Base-by-base conservation (phyloP, 2,888 invertebrate genomes). In the Archips xylosteana region DNA sequence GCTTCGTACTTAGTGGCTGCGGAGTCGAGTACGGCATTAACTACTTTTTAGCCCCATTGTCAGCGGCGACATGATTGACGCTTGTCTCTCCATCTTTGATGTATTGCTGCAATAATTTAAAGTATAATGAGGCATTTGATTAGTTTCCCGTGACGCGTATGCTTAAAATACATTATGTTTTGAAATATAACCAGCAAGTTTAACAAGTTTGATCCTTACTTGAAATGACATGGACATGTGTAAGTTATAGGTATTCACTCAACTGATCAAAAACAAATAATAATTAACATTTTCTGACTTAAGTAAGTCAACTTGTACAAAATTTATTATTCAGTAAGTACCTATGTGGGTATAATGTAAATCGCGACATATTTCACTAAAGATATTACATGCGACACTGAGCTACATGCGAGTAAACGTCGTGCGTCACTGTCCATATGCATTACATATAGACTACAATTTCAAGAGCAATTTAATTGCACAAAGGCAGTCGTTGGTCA, bases 401-500 rank as follows among this genome's bases (percentile, higher is more conserved):
- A 39, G 39, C 39, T 39, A 8, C 0, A 15, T 51, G 8, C 23
- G 23, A 54, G 8, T 15, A n/a, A 54, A 54, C 15, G 54, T 54
- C 23, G 8, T 23, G 36, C 39, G 57, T 39, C 39, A 8, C 39
- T 36, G n/a, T 60, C 39, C 32, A 49, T 61, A 39, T 39, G 34
- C 45, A 36, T 42, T 65, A 34, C 36, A 65, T 47, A 51, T 51
- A 45, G 64, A 54, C 39, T 45, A 23, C 65, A 34, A 65, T 70
- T 57, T 69, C 45, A 57, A 66, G 60, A 68, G 71, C 45, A 71
- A 64, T 70, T 74, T 63, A 73, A 69, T 60, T 51, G 54, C 60
- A 76, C 76, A 76, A 71, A 75, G 71, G 71, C 71, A 63, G 64
- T 64, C 61, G 74, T 70, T 72, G 71, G 75, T 76, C 75, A 70